Percentiles rank a stretch among this genome's conserved stretches.
These are phyloP conservation scores for Otolemur garnettii DNA, from an alignment of 2,113 vertebrate genomes.

Conservation along the genomic window DNA sequence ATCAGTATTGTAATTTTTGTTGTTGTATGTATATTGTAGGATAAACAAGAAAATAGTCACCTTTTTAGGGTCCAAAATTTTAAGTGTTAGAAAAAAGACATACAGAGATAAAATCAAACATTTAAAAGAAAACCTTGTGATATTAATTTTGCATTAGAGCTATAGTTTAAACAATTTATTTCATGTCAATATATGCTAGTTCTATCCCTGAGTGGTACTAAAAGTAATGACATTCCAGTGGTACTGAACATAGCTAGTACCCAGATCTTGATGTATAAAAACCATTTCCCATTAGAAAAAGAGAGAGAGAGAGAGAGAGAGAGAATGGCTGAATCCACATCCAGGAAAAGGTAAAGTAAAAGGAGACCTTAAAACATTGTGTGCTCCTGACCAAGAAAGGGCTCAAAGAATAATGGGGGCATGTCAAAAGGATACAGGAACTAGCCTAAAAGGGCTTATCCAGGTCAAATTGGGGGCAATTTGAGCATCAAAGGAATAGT, in stretches of 20 bases:
- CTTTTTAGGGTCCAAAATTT: not conserved
- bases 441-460: not conserved
- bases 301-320: not conserved
- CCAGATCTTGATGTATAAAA: conserved; percentile 1
- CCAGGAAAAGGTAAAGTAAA: conserved; percentile 31
- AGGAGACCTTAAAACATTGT: not conserved
- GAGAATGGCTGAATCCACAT: not conserved
- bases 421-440: not conserved
- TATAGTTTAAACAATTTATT: conserved; percentile 59
- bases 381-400: not conserved
- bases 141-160: conserved; percentile 36
- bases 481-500: conserved; percentile 7
- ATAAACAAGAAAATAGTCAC: conserved; percentile 25
- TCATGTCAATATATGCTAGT: conserved; percentile 39
- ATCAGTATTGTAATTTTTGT: not conserved
- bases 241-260: not conserved
- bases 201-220: conserved; percentile 16
- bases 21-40: not conserved
- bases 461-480: not conserved
- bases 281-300: conserved; percentile 24
- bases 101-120: conserved; percentile 43
- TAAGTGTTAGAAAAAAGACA: not conserved
- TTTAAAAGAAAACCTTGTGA: not conserved
- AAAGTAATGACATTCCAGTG: conserved; percentile 1
- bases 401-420: not conserved